phyloP scores from a whole-genome alignment of 1,140 invertebrate species.

The Drosophila bocqueti region DNA sequence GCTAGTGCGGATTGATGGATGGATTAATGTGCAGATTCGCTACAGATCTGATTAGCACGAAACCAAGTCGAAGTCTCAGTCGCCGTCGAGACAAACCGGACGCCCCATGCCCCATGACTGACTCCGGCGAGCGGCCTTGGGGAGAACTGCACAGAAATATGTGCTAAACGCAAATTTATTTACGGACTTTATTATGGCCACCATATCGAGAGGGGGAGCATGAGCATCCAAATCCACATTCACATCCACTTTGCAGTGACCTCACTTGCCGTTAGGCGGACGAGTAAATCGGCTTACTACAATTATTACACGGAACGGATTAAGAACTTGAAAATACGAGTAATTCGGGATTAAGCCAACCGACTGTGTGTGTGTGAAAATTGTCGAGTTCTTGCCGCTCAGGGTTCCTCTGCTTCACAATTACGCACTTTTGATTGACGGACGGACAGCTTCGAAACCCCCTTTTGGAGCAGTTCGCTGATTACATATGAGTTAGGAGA shows the following conservation, averaged over 20 bases:
- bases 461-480: constrained; percentile 34
- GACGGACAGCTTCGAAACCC: constrained; percentile 28
- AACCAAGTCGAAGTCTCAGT: constrained; percentile 22
- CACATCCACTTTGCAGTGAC: constrained; percentile 40
- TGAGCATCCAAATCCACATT: constrained; percentile 5
- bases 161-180: constrained; percentile 75
- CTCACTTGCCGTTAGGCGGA: constrained; percentile 66
- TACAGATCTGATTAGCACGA: constrained; percentile 70
- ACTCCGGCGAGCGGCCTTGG: constrained; percentile 49
- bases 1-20: constrained; percentile 61
- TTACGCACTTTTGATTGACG: constrained; percentile 26
- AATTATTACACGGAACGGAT: constrained; percentile 60
- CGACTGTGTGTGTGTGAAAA: constrained; percentile 28
- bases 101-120: constrained; percentile 35
- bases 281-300: constrained; percentile 60
- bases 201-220: constrained; percentile 35
- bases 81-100: constrained; percentile 49
- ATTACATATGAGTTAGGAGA: constrained; percentile 40
- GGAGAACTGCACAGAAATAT: constrained; percentile 52
- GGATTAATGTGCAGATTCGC: constrained; percentile 50
- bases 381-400: constrained; percentile 21
- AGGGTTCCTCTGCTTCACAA: constrained; percentile 21
- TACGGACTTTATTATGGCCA: constrained; percentile 55
- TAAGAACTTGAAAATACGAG: constrained; percentile 33
- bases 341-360: constrained; percentile 15